Evolutionary conservation across 2,113 vertebrate genomes (phyloP), one percentile per base, ranked within the genome.

Genomic region (Hippocampus abdominalis): DNA sequence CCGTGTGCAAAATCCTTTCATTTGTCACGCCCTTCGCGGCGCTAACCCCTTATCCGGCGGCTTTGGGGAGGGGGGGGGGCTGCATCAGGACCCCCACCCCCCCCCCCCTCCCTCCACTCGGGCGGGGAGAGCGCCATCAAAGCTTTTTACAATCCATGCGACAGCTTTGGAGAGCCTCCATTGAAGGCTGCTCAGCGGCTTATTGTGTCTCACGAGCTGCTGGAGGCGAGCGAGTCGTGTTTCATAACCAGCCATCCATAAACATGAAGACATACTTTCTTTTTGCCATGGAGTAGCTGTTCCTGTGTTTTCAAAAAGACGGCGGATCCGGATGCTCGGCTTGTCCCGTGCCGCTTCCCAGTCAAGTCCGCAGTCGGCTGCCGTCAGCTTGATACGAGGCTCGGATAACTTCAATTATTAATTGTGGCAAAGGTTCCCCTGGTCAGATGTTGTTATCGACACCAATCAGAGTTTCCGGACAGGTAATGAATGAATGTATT

Each of bases 241-340:
- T 83, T 82, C 75, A 75, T 82, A 85, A 84, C 56, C 80, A 86
- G 69, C 61, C 56, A 70, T 73, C 66, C 66, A 81, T 74, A 81
- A 83, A 73, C 73, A 83, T 68, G 78, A 71, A 70, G 61, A 73
- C 68, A 67, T 57, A 27, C 23, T 57, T 25, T 27, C 23, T 60
- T 32, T 29, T 48, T 48, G 25, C 27, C 27, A 9, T 4, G 5
- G 11, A 57, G 54, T 9, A 60, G 27, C 27, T 60, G 4, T 16
- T 60, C 25, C 27, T 60, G 10, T 32, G 15, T 36, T 2, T 36
- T 36, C 32, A 36, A 36, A 36, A 36, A 36, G 32, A 36, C 32
- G 0, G 32, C 32, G 5, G 5, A 36, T 36, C 32, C 23, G 10
- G 2, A 10, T 54, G 2, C 0, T 54, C 48, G 3, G 10, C 3